Evolutionary conservation across 2,797 vertebrate genomes (phyloP).

Genomic region (Enteromius afrohamiltoni): DNA sequence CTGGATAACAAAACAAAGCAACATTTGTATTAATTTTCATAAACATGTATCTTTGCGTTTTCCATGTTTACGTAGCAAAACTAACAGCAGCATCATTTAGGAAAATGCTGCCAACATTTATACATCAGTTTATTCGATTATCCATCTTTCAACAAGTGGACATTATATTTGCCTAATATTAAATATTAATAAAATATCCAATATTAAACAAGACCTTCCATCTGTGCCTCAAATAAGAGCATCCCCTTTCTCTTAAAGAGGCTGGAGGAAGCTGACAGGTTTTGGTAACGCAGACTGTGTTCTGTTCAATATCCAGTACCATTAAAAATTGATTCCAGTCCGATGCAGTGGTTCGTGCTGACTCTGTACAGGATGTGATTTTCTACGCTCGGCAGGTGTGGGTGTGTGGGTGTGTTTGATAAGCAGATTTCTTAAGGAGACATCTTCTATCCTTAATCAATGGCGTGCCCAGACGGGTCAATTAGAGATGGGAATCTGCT

Average conservation of each 20-base stretch:
- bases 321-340: slow-evolving; percentile 54
- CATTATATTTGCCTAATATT: no score
- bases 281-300: slow-evolving; percentile 47
- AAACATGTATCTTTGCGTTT: not conserved
- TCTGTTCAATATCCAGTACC: slow-evolving; percentile 29
- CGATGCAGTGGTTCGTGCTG: slow-evolving; percentile 13
- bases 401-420: slow-evolving; percentile 7
- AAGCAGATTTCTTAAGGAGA: slow-evolving; percentile 25
- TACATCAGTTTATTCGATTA: not conserved
- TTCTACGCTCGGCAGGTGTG: slow-evolving; percentile 46
- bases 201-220: not conserved
- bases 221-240: not conserved
- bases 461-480: slow-evolving; percentile 50
- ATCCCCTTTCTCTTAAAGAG: not conserved
- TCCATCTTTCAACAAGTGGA: not conserved
- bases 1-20: slow-evolving; percentile 67
- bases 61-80: not conserved
- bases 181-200: not conserved
- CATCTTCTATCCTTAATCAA: slow-evolving; percentile 57
- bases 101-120: not conserved
- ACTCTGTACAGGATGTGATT: slow-evolving; percentile 53
- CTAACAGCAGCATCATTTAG: not conserved
- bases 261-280: not conserved
- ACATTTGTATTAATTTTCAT: not conserved
- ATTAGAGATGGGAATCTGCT: slow-evolving; percentile 35